These are phyloP conservation scores for Drosophila athabasca DNA, from an alignment of 1,140 invertebrate genomes.

Conservation along the genomic window DNA sequence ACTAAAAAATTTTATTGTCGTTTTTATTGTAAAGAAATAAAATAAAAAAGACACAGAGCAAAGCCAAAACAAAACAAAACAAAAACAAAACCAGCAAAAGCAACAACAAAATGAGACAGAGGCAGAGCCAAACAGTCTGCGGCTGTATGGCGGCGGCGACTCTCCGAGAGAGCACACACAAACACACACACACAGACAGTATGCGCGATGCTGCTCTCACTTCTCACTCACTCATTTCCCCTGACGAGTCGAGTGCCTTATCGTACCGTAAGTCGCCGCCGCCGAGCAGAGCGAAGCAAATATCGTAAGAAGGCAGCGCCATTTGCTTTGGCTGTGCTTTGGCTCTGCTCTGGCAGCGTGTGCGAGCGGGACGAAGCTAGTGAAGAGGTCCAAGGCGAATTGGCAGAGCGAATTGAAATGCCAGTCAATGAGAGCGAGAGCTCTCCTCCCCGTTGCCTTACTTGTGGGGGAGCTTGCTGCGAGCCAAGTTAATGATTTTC, in stretches of 20 bases:
- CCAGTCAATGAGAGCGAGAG: slow-evolving; percentile 27
- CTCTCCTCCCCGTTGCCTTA: slow-evolving; percentile 12
- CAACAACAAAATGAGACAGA: slow-evolving; percentile 32
- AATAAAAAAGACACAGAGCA: slow-evolving; percentile 34
- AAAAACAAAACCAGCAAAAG: slow-evolving; percentile 5
- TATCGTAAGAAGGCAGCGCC: slow-evolving; percentile 79
- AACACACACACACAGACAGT: slow-evolving; percentile 8
- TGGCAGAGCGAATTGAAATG: slow-evolving; percentile 69
- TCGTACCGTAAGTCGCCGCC: slow-evolving; percentile 76
- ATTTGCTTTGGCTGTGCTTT: slow-evolving; percentile 41
- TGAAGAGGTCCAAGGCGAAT: slow-evolving; percentile 37
- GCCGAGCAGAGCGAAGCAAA: too few relatives aligned
- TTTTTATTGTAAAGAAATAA: slow-evolving; percentile 79
- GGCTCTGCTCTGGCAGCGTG: background rate
- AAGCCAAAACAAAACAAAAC: slow-evolving; percentile 21
- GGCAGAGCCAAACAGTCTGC: slow-evolving; percentile 73
- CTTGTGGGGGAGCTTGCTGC: too few relatives aligned
- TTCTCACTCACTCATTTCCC: slow-evolving; percentile 46
- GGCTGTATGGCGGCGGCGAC: slow-evolving; percentile 11
- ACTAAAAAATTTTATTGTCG: slow-evolving; percentile 82
- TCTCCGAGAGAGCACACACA: slow-evolving; percentile 30
- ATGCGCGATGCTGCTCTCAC: background rate
- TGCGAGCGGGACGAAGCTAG: slow-evolving; percentile 58
- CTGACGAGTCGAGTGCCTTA: slow-evolving; percentile 47
- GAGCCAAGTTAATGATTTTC: slow-evolving; percentile 65